phyloP scores from a whole-genome alignment of 1,140 invertebrate species.

The Pseudomyrmex sp. region DNA sequence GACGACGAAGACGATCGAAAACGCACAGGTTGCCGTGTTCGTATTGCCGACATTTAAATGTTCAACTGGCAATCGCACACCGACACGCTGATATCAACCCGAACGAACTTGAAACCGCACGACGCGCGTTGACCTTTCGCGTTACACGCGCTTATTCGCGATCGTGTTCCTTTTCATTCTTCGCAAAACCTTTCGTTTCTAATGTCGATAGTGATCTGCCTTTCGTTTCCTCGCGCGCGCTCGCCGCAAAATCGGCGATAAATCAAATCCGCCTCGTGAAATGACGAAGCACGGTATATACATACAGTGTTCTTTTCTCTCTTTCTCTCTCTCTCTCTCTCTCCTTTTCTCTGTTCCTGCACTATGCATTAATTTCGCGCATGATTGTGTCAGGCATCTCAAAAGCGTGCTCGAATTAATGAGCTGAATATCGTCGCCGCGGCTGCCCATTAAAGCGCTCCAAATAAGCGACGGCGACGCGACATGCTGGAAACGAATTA shows the following conservation, averaged over 20 bases:
- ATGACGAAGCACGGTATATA: constrained; percentile 1
- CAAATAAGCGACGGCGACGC: constrained; percentile 39
- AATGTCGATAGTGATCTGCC: constrained; percentile 18
- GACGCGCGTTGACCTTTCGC: constrained; percentile 35
- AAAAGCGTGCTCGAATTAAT: neutral
- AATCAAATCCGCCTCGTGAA: constrained; percentile 24
- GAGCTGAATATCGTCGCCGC: neutral
- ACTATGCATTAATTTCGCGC: constrained; percentile 1
- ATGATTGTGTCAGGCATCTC: neutral
- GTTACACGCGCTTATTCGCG: constrained; percentile 19
- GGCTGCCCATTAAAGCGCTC: neutral
- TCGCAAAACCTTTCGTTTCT: constrained; percentile 52
- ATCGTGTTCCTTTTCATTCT: constrained; percentile 21
- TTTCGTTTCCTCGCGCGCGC: constrained; percentile 25
- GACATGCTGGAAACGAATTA: constrained; percentile 54
- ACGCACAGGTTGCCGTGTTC: neutral
- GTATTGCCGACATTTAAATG: constrained; percentile 44
- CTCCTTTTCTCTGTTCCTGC: neutral
- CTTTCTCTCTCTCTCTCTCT: neutral
- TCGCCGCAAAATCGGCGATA: neutral
- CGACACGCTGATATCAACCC: constrained; percentile 25
- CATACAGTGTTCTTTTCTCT: neutral
- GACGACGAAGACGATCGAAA: constrained; percentile 1
- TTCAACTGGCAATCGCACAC: constrained; percentile 12
- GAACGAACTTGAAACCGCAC: constrained; percentile 47